Evolutionary conservation across 2,797 vertebrate species (phyloP).

Genomic region (Schizopygopsis pylzovi): DNA sequence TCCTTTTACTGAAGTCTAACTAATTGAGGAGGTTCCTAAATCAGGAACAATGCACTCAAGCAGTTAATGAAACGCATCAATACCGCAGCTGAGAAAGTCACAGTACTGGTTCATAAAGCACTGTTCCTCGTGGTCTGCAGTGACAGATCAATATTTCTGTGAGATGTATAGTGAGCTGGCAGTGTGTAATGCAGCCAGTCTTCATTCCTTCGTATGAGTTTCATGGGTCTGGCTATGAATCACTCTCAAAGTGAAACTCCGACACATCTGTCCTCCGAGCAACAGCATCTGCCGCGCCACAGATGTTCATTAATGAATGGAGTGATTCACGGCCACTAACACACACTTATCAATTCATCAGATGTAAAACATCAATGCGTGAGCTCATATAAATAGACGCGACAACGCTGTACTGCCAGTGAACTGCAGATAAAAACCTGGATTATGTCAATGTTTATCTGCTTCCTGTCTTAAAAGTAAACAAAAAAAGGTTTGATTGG

Average conservation of each 20-base stretch:
- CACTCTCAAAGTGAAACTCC: constrained; percentile 23
- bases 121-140: not conserved
- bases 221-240: constrained; percentile 14
- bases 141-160: constrained; percentile 8
- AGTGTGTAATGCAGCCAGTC: not conserved
- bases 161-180: constrained; percentile 13
- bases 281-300: not conserved
- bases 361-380: not conserved
- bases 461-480: not conserved
- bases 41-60: not conserved
- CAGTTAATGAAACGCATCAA: constrained; percentile 19
- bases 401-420: not conserved
- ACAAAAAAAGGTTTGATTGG: constrained; percentile 23
- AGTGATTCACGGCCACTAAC: constrained; percentile 19
- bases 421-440: not conserved
- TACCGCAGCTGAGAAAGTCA: not conserved
- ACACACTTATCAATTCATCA: constrained; percentile 32
- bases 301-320: constrained; percentile 39
- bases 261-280: not conserved
- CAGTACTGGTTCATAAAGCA: not conserved
- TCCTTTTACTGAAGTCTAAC: not conserved
- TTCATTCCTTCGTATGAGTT: constrained; percentile 22
- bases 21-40: not conserved
- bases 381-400: constrained; percentile 22
- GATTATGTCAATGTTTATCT: constrained; percentile 16